Percentiles rank a stretch among this genome's conserved stretches.
phyloP scores from a whole-genome alignment of 2,888 invertebrate species.

The Caenorhabditis wallacei region DNA sequence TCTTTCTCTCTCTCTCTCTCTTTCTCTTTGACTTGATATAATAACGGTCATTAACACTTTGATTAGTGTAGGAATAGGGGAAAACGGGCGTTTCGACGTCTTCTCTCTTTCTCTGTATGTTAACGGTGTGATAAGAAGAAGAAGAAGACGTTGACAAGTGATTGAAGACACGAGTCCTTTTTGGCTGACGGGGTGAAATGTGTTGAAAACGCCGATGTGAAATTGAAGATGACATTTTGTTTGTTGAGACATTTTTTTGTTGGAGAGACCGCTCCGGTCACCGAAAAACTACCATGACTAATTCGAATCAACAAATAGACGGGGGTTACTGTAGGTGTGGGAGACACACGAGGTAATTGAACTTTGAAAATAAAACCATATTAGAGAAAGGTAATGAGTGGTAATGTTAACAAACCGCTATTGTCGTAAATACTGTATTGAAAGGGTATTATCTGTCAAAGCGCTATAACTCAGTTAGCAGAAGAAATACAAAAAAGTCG shows the following conservation, averaged over 20 bases:
- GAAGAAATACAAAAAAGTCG: no score
- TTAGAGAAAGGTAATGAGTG: no score
- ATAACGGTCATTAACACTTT: slow-evolving; percentile 59
- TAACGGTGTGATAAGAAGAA: slow-evolving; percentile 55
- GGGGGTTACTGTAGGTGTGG: slow-evolving; percentile 15
- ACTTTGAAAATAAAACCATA: background rate
- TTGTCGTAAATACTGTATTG: no score
- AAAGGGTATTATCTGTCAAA: no score
- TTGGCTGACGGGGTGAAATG: slow-evolving; percentile 6
- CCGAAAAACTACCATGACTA: slow-evolving; percentile 28
- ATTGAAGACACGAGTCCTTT: background rate
- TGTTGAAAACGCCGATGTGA: slow-evolving; percentile 19
- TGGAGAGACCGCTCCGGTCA: background rate
- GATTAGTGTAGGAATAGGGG: slow-evolving; percentile 38
- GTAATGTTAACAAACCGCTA: no score
- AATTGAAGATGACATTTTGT: slow-evolving; percentile 12
- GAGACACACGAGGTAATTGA: background rate
- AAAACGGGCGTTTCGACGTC: slow-evolving; percentile 2
- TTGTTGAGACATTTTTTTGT: background rate
- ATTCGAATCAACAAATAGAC: slow-evolving; percentile 16
- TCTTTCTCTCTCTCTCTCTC: background rate
- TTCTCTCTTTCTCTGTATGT: slow-evolving; percentile 24
- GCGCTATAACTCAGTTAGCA: no score
- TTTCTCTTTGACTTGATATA: slow-evolving; percentile 31
- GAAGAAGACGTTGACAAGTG: slow-evolving; percentile 23